Evolutionary conservation across 2,888 invertebrate species (phyloP), one percentile per base, ranked within the genome.

Genomic region (Stenodema calcarata): DNA sequence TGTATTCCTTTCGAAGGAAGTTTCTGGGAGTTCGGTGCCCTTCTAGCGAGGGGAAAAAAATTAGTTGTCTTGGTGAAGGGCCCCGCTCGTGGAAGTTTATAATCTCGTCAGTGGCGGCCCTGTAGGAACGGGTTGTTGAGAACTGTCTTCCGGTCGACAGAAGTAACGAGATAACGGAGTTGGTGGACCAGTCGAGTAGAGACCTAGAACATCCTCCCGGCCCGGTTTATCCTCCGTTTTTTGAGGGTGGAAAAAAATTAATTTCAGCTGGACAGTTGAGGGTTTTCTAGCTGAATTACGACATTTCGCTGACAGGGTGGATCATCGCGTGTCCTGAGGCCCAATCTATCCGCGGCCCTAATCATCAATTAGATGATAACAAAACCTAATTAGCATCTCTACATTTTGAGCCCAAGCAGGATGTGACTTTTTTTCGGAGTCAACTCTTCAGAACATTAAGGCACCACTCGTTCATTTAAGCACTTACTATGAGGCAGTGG

Each of bases 1-100:
- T 76, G 76, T 76, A 76, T 76, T 76, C 76, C 41, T 76, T 76
- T 41, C 76, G 76, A 42, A n/a, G 76, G 42, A 76, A 42, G 73
- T 73, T 73, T 28, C 27, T 27, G 27, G 73, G 14, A 73, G 42
- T 54, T 54, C 54, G 54, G 7, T 54, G 54, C 54, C 54, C n/a
- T 54, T 7, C 54, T 54, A 14, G 54, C 18, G 54, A 42, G n/a
- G n/a, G 42, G 18, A 41, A 76, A 76, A 76, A 76, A 76, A 76
- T 76, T 76, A 76, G 76, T 42, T 42, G 76, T 76, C n/a, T 6
- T n/a, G 23, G 16, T 18, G 41, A 42, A 14, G 76, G n/a, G 35
- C 7, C 11, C 16, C 16, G 35, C 18, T 12, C 16, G 42, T 35
- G 42, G 35, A 76, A 76, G 41, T 76, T 76, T 76, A 76, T 76